A percentile compares a stretch with the other conserved stretches of the same genome.
phyloP scores from a whole-genome alignment of 2,888 invertebrate genomes.

The Neuroscelio doddi region DNA sequence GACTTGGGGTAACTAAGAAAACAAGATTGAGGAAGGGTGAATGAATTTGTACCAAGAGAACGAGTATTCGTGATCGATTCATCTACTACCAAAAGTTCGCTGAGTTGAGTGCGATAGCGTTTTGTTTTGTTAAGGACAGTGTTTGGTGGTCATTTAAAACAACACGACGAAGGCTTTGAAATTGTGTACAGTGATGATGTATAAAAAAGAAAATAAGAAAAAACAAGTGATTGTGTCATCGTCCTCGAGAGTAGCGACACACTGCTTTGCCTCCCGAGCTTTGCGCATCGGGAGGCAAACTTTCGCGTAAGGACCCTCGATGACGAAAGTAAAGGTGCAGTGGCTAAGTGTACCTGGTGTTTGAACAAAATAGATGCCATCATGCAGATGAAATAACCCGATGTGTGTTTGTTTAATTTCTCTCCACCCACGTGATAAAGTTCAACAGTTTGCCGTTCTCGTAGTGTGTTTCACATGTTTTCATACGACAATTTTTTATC shows the following conservation, averaged over 20 bases:
- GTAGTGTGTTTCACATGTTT: not conserved
- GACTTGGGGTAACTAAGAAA: slow-evolving; percentile 6
- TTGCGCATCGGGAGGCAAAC: slow-evolving; percentile 15
- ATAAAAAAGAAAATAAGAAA: slow-evolving; percentile 49
- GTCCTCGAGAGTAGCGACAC: slow-evolving; percentile 56
- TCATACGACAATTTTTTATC: too few species aligned
- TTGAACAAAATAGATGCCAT: slow-evolving; percentile 69
- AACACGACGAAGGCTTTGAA: slow-evolving; percentile 44
- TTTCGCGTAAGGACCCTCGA: slow-evolving; percentile 37
- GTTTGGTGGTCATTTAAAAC: slow-evolving; percentile 54
- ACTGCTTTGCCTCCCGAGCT: slow-evolving; percentile 28
- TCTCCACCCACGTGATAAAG: slow-evolving; percentile 35
- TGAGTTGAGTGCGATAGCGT: slow-evolving; percentile 12
- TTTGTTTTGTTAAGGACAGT: slow-evolving; percentile 52
- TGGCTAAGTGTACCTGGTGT: slow-evolving; percentile 70
- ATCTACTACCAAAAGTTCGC: not conserved
- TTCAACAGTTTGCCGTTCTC: slow-evolving; percentile 15
- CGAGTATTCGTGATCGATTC: too few species aligned
- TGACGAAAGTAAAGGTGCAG: slow-evolving; percentile 64
- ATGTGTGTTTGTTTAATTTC: slow-evolving; percentile 59
- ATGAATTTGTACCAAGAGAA: too few species aligned
- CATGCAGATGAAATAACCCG: slow-evolving; percentile 62
- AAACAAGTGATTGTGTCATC: slow-evolving; percentile 63
- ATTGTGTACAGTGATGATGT: slow-evolving; percentile 71
- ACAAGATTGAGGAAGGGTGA: slow-evolving; percentile 1